Percentiles rank a stretch among this genome's conserved stretches.
Evolutionary conservation across 1,140 invertebrate genomes (phyloP).

Genomic region (Zaprionus vittiger): DNA sequence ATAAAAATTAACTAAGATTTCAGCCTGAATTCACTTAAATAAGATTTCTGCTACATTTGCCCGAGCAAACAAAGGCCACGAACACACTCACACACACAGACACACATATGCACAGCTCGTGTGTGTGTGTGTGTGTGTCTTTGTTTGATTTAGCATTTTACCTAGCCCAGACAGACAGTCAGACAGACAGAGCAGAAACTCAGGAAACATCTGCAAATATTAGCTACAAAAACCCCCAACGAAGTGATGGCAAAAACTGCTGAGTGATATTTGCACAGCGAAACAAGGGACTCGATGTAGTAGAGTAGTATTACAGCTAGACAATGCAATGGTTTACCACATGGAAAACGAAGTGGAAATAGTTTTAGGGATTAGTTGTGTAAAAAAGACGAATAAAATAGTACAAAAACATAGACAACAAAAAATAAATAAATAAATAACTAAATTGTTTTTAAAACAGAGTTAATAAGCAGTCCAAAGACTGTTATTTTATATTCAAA

Average conservation of each 20-base stretch:
- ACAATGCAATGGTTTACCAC: neutral
- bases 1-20: slow-evolving; percentile 68
- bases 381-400: no score
- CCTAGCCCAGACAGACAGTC: slow-evolving; percentile 38
- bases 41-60: slow-evolving; percentile 64
- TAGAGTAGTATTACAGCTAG: neutral
- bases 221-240: slow-evolving; percentile 38
- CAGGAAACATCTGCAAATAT: slow-evolving; percentile 40
- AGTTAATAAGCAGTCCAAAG: no score
- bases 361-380: no score
- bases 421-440: no score
- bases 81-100: neutral
- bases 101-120: slow-evolving; percentile 36
- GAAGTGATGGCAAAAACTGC: slow-evolving; percentile 35
- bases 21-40: slow-evolving; percentile 60
- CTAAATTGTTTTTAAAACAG: no score
- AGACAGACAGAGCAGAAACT: slow-evolving; percentile 27
- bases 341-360: neutral
- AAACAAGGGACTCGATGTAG: neutral
- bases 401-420: no score
- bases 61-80: slow-evolving; percentile 44
- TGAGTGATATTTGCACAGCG: slow-evolving; percentile 30
- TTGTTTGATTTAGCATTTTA: slow-evolving; percentile 63
- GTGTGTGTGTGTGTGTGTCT: slow-evolving; percentile 17
- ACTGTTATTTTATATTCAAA: no score